Base-by-base conservation (phyloP, 2,113 vertebrate species). In the Melanostigma gelatinosum region DNA sequence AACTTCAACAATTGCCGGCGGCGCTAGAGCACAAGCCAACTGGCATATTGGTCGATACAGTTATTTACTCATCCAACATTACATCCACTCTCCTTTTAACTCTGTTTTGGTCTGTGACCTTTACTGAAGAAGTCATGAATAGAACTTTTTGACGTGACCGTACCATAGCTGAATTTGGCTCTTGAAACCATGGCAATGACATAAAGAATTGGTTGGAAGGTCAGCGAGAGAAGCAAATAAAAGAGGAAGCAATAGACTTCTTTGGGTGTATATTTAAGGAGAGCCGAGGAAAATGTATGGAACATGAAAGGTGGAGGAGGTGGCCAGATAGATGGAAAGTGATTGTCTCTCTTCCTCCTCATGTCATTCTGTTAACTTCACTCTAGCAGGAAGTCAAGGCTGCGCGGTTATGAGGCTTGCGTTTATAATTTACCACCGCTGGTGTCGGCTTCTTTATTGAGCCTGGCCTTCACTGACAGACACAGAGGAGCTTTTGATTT, bases 401-500 rank as follows among this genome's bases (percentile, higher is more conserved):
- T 83, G 83, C 57, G 77, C 22, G 0, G 68, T 86, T 71, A 80
- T 82, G 83, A 91, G 77, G 42, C 76, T 83, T 58, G 71, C 79
- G 83, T 92, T 90, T 85, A 79, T 91, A 78, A 90, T 87, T 86
- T 83, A 88, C 71, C 84, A 76, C 73, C 50, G 29, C 74, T 9
- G 65, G 72, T 89, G 87, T 89, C 58, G 46, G 75, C 44, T 80
- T 32, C 79, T 88, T 89, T 91, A 90, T 90, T 84, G 89, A 92
- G 80, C 65, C 74, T 92, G 93, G 92, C 91, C 92, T 91, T 93
- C 82, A 22, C 87, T 90, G 89, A 90, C 85, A 91, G 83, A 87
- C 81, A 44, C 76, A 77, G 79, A 90, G 81, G 38, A 85, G 77
- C 58, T 75, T 92, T 87, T 94, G 92, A 93, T 92, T 93, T 86